A percentile compares a stretch with the other conserved stretches of the same genome.
These are phyloP conservation scores for Forbesichthys agassizii DNA, from an alignment of 2,113 vertebrate species.

Conservation along the genomic window DNA sequence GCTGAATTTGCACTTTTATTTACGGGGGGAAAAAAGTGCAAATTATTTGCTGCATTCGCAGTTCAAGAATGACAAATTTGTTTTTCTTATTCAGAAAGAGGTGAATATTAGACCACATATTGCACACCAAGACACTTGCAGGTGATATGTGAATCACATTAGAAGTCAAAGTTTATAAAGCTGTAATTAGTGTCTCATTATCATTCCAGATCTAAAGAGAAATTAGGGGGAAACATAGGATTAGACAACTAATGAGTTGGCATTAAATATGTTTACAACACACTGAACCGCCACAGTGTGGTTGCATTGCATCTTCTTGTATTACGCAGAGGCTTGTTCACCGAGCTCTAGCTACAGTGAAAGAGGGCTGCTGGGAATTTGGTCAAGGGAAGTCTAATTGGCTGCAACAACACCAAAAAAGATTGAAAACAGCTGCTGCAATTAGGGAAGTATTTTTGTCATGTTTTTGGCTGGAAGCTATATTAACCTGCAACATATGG, in stretches of 20 bases:
- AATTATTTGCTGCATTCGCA: too few relatives aligned
- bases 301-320: constrained; percentile 46
- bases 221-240: constrained; percentile 36
- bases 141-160: constrained; percentile 41
- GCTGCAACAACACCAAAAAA: constrained; percentile 49
- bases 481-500: not conserved
- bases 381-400: constrained; percentile 65
- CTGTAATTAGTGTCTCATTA: constrained; percentile 33
- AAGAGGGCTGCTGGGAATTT: constrained; percentile 60
- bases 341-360: constrained; percentile 33
- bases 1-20: too few relatives aligned
- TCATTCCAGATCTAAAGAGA: constrained; percentile 21
- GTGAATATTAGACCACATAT: constrained; percentile 47
- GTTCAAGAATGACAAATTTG: constrained; percentile 59
- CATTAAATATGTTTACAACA: constrained; percentile 33
- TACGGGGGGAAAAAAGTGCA: too few relatives aligned
- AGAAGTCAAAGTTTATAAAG: constrained; percentile 13
- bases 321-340: constrained; percentile 50
- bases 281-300: constrained; percentile 9
- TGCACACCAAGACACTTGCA: constrained; percentile 34
- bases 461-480: constrained; percentile 20
- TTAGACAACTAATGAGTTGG: constrained; percentile 43
- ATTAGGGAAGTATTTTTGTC: constrained; percentile 64
- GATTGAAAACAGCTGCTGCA: constrained; percentile 22
- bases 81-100: constrained; percentile 45